These are phyloP conservation scores for Mustela lutreola DNA, from an alignment of 2,113 vertebrate species.

Conservation along the genomic window DNA sequence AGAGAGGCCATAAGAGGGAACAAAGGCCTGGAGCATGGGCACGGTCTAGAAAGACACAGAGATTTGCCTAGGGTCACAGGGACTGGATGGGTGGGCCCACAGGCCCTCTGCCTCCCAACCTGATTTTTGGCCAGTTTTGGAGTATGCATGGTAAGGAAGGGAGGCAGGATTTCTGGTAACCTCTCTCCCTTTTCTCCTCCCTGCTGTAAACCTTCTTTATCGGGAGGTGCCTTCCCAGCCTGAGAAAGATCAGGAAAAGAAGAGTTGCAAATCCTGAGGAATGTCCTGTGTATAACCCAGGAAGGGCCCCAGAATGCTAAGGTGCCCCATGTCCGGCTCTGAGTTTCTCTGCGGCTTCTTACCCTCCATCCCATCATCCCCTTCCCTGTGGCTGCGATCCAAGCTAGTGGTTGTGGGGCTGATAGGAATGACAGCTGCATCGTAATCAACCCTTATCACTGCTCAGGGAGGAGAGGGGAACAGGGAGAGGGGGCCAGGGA, in stretches of 20 bases:
- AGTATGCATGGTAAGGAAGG: neutral
- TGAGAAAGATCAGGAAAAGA: neutral
- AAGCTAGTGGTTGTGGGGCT: neutral
- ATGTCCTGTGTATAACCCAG: neutral
- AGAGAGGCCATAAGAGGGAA: neutral
- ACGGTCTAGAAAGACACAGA: neutral
- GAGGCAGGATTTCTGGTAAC: neutral
- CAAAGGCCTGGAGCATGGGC: neutral
- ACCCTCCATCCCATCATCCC: neutral
- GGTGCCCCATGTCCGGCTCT: neutral
- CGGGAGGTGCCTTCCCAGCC: neutral
- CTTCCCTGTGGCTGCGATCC: neutral
- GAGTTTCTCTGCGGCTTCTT: neutral
- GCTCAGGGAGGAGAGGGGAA: neutral
- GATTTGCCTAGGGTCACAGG: neutral
- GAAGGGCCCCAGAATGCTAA: neutral
- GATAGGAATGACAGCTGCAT: neutral
- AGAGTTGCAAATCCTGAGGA: neutral
- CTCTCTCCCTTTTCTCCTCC: neutral
- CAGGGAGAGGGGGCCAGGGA: neutral
- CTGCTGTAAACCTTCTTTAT: neutral
- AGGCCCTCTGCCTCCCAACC: neutral
- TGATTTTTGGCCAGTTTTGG: constrained; percentile 23
- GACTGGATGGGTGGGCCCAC: too few relatives aligned
- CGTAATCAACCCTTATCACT: neutral